These are phyloP conservation scores for Aradophagus sp. DNA, from an alignment of 1,140 invertebrate genomes.

Conservation along the genomic window DNA sequence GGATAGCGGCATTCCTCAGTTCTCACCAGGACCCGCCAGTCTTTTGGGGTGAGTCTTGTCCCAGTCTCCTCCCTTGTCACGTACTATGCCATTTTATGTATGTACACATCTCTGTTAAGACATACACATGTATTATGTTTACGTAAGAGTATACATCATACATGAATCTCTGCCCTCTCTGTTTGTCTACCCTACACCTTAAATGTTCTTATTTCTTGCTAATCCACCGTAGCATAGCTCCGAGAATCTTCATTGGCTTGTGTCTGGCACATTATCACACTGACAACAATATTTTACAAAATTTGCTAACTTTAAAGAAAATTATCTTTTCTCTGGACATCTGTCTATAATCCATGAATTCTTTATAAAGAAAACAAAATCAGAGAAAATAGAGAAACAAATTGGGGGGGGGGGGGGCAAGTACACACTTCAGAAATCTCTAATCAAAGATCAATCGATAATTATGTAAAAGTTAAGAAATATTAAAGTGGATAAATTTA, in stretches of 20 bases:
- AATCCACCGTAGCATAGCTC: slow-evolving; percentile 14
- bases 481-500: too few species aligned
- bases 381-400: too few species aligned
- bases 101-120: neutral
- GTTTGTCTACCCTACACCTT: neutral
- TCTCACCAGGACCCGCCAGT: slow-evolving; percentile 70
- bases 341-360: too few species aligned
- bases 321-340: too few species aligned
- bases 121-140: neutral
- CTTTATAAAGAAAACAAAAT: too few species aligned
- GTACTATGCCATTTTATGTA: slow-evolving; percentile 3
- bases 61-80: slow-evolving; percentile 41
- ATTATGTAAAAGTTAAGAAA: too few species aligned
- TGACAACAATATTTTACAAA: too few species aligned
- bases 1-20: slow-evolving; percentile 72
- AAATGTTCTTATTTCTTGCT: neutral
- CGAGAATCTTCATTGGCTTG: slow-evolving; percentile 23
- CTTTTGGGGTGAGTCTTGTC: slow-evolving; percentile 72
- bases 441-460: too few species aligned
- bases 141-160: neutral
- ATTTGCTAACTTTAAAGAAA: too few species aligned
- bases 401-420: too few species aligned
- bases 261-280: slow-evolving; percentile 17
- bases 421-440: too few species aligned
- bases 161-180: too few species aligned